A percentile compares a stretch with the other conserved stretches of the same genome.
Conservation (phyloP, 2,113 vertebrate species). For the Lynx canadensis region DNA sequence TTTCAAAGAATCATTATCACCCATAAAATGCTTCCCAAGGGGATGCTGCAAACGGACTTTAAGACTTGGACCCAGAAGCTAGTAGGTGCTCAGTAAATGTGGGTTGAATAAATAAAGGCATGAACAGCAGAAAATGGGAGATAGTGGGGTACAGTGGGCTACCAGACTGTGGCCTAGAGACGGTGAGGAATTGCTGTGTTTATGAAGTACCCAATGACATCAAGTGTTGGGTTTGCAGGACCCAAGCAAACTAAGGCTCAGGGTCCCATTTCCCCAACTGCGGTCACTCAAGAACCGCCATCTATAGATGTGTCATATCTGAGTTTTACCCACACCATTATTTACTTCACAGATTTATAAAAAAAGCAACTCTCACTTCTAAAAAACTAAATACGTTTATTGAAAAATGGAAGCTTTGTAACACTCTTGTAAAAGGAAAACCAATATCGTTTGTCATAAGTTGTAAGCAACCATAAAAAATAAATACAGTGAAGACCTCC, state of each 20-base stretch:
- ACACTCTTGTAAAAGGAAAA: constrained; percentile 24
- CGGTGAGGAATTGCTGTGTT: not conserved
- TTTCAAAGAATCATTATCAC: not conserved
- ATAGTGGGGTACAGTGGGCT: not conserved
- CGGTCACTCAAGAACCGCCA: not conserved
- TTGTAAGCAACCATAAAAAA: not conserved
- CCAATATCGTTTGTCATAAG: not conserved
- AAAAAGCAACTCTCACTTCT: not conserved
- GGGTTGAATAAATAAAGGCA: not conserved
- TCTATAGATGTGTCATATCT: not conserved
- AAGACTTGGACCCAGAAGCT: not conserved
- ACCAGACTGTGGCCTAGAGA: not conserved
- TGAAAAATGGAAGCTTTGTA: not conserved
- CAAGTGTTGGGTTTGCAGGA: not conserved
- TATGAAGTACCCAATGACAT: not conserved
- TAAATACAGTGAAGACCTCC: not conserved
- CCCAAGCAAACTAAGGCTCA: not conserved
- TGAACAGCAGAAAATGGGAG: not conserved
- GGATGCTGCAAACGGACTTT: not conserved
- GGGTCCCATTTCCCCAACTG: not conserved
- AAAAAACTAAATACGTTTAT: constrained; percentile 20
- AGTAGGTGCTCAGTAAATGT: not conserved
- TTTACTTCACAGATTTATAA: not conserved
- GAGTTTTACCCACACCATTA: not conserved
- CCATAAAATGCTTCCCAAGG: not conserved